Percentiles rank a stretch among this genome's conserved stretches.
Conservation (phyloP, 2,888 invertebrate genomes). For the Ormyrus rosae region DNA sequence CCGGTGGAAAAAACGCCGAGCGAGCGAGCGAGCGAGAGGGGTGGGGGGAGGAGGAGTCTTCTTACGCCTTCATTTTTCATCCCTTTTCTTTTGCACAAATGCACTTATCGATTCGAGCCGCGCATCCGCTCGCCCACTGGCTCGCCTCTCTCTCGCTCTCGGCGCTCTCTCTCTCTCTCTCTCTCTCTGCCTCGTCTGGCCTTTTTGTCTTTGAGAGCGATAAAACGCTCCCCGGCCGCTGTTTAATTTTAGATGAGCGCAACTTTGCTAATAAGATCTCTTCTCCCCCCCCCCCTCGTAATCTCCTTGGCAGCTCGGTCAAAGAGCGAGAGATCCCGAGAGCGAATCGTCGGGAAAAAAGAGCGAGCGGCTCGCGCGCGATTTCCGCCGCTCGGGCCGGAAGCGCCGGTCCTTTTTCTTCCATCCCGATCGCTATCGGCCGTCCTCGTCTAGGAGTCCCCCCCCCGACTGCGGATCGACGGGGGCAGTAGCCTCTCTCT, state of each 20-base stretch:
- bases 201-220: neutral
- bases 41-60: no score
- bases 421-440: no score
- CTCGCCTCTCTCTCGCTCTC: neutral
- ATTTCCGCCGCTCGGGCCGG: neutral
- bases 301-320: no score
- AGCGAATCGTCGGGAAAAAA: neutral
- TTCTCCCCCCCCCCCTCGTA: no score
- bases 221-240: no score
- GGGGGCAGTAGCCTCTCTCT: neutral
- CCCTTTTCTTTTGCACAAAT: neutral
- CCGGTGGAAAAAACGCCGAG: neutral
- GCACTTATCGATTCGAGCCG: slow-evolving; percentile 8
- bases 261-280: no score
- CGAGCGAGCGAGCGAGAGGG: neutral
- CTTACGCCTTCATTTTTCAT: neutral
- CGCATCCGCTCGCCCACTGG: neutral
- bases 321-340: no score
- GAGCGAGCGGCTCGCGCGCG: neutral
- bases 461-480: neutral
- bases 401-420: no score
- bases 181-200: neutral
- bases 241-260: no score
- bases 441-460: neutral
- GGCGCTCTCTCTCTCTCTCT: neutral